A percentile compares a stretch with the other conserved stretches of the same genome.
phyloP scores from a whole-genome alignment of 2,888 invertebrate genomes.

The Lasioglossum calceatum region DNA sequence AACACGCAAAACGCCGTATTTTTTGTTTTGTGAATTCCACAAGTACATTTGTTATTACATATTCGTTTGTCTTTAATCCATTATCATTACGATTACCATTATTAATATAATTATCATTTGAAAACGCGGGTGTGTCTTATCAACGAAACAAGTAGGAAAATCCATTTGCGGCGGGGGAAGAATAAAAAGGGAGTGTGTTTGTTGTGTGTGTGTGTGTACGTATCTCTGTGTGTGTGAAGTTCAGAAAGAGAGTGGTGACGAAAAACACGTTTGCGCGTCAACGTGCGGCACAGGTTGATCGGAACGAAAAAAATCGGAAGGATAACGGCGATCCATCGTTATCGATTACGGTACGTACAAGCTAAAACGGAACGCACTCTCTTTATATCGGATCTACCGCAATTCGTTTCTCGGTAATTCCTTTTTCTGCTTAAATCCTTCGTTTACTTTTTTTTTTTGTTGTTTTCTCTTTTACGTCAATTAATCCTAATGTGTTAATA shows the following conservation, averaged over 20 bases:
- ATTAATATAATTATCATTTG: constrained; percentile 66
- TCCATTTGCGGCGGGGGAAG: constrained; percentile 17
- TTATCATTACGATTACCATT: constrained; percentile 70
- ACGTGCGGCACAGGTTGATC: constrained; percentile 58
- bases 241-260: constrained; percentile 33
- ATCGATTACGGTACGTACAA: constrained; percentile 28
- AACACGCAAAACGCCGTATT: constrained; percentile 74
- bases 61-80: constrained; percentile 67
- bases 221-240: background rate
- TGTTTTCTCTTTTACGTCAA: constrained; percentile 50
- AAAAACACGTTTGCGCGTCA: constrained; percentile 60
- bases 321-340: constrained; percentile 42
- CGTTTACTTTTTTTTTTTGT: background rate
- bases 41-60: constrained; percentile 79
- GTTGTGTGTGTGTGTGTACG: background rate
- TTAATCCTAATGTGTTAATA: constrained; percentile 76
- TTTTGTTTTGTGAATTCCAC: constrained; percentile 76
- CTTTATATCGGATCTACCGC: constrained; percentile 43
- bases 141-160: constrained; percentile 51
- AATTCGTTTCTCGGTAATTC: constrained; percentile 41
- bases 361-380: constrained; percentile 61
- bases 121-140: constrained; percentile 68
- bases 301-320: constrained; percentile 49
- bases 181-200: constrained; percentile 31
- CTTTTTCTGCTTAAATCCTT: background rate